Evolutionary conservation across 2,797 vertebrate genomes (phyloP).

Genomic region (Anniella stebbinsi): DNA sequence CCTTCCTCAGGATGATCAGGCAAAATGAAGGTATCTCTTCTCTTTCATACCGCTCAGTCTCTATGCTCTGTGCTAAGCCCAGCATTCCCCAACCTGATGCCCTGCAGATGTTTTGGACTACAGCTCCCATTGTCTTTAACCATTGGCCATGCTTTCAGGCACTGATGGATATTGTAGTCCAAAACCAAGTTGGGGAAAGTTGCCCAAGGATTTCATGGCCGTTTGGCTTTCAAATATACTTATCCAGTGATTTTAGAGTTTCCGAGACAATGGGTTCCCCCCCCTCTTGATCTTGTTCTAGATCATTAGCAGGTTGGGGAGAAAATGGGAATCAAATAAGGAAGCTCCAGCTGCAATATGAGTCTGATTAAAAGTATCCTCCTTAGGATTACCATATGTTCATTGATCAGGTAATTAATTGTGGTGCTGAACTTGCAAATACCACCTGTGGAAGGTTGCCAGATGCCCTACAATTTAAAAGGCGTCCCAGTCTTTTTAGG

Average conservation of each 20-base stretch:
- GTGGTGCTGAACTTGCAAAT: conserved; percentile 5
- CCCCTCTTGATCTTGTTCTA: not conserved
- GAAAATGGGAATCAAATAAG: conserved; percentile 16
- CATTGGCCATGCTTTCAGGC: no score
- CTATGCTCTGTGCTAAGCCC: no score
- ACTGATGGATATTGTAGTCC: no score
- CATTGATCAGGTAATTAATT: conserved; percentile 31
- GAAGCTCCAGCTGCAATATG: not conserved
- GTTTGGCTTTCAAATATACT: not conserved
- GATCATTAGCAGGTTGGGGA: not conserved
- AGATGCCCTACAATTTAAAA: conserved; percentile 13
- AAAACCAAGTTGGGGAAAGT: not conserved
- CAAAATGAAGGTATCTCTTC: no score
- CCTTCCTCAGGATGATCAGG: no score
- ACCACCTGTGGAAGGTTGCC: not conserved
- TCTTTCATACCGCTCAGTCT: no score
- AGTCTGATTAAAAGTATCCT: conserved; percentile 4
- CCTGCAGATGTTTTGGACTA: no score
- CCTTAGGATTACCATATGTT: conserved; percentile 20
- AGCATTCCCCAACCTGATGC: no score
- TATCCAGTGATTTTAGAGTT: conserved; percentile 1
- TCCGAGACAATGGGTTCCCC: not conserved
- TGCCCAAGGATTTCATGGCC: not conserved
- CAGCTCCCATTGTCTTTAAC: no score
- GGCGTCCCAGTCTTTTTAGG: conserved; percentile 2